Evolutionary conservation across 2,888 invertebrate genomes (phyloP).

Genomic region (Stratiomys singularior): DNA sequence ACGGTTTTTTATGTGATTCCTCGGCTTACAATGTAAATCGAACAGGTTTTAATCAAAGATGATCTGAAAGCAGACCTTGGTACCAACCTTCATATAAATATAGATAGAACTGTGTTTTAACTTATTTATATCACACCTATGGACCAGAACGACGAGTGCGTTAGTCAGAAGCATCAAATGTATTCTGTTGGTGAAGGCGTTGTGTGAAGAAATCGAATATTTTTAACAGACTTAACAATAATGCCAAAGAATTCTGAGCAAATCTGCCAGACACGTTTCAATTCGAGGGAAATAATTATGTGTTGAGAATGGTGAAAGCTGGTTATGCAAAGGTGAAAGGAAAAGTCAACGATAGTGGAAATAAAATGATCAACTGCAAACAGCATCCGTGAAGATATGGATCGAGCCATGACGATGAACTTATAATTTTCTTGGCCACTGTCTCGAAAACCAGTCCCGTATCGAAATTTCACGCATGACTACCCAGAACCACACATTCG

Average conservation of each 20-base stretch:
- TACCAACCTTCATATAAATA: not conserved
- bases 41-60: constrained; percentile 26
- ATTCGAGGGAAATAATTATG: too few relatives aligned
- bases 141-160: not conserved
- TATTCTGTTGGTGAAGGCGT: not conserved
- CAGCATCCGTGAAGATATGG: too few relatives aligned
- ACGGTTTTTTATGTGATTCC: constrained; percentile 2
- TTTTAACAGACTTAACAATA: not conserved
- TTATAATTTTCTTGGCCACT: too few relatives aligned
- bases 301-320: too few relatives aligned
- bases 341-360: too few relatives aligned
- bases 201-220: constrained; percentile 35
- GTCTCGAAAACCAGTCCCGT: too few relatives aligned
- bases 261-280: too few relatives aligned
- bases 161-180: constrained; percentile 17
- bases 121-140: constrained; percentile 29
- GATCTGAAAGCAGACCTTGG: not conserved
- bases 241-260: not conserved
- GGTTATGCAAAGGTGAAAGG: too few relatives aligned
- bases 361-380: too few relatives aligned
- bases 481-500: too few relatives aligned
- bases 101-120: not conserved
- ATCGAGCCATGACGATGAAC: too few relatives aligned
- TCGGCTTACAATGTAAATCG: constrained; percentile 15
- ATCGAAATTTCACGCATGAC: too few relatives aligned